Conservation (phyloP, 2,888 invertebrate genomes). For the Drosophila quasianomalipes region DNA sequence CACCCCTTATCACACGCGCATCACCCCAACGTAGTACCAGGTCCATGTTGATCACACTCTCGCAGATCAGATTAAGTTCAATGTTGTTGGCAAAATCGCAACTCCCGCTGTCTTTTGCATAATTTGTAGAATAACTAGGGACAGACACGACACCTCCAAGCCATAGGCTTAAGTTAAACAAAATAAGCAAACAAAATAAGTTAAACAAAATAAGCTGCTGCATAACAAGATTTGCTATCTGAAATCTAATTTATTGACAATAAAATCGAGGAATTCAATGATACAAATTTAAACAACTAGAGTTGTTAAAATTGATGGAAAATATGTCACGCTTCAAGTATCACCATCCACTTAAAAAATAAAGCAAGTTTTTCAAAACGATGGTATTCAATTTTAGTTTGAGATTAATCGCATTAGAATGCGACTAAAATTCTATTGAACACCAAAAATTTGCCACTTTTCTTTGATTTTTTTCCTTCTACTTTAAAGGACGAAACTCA, state of each 20-base stretch:
- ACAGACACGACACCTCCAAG: not conserved
- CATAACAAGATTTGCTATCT: conserved; percentile 11
- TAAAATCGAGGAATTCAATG: not conserved
- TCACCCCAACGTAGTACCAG: not conserved
- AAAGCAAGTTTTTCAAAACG: not conserved
- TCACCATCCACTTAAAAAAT: no score
- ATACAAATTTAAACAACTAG: not conserved
- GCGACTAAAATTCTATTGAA: not conserved
- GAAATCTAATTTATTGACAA: conserved; percentile 10
- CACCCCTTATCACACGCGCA: not conserved
- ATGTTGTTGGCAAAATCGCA: conserved; percentile 7
- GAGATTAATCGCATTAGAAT: not conserved
- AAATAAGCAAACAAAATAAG: not conserved
- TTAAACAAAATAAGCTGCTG: conserved; percentile 2
- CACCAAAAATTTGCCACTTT: not conserved
- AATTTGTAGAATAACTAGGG: not conserved
- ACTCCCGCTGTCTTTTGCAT: not conserved
- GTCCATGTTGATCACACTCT: not conserved
- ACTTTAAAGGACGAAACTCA: no score
- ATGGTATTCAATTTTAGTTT: not conserved
- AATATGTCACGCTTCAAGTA: no score
- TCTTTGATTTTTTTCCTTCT: no score
- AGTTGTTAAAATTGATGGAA: not conserved
- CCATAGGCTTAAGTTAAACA: conserved; percentile 7
- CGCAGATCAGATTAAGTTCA: conserved; percentile 8